Conservation (phyloP, 2,888 invertebrate genomes). For the Dicranocentrus wangi region DNA sequence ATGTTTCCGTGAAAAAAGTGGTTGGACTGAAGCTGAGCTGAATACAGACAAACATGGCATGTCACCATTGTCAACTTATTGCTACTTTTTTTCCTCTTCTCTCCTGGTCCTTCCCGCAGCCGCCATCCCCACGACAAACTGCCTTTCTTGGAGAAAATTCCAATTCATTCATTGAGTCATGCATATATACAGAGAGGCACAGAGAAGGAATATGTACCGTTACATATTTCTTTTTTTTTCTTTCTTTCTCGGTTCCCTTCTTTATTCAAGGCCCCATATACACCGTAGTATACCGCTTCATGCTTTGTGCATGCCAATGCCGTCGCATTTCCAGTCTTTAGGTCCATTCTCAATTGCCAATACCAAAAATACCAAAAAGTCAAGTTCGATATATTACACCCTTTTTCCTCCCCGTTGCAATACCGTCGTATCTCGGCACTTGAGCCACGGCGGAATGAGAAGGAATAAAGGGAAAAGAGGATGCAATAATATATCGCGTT, state of each 20-base stretch:
- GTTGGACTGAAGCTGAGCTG: conserved; percentile 40
- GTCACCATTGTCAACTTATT: conserved; percentile 53
- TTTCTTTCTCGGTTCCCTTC: neutral
- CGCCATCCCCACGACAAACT: conserved; percentile 32
- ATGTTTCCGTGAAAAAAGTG: conserved; percentile 53
- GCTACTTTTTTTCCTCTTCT: conserved; percentile 45
- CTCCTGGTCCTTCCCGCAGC: conserved; percentile 9
- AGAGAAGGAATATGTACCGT: neutral
- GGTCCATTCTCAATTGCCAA: conserved; percentile 43
- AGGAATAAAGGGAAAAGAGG: conserved; percentile 21
- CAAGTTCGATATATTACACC: conserved; percentile 52
- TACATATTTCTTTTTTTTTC: conserved; percentile 6
- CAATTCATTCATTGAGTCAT: conserved; percentile 44
- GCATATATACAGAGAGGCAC: conserved; percentile 17
- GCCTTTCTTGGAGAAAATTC: conserved; percentile 40
- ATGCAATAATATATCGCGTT: conserved; percentile 23
- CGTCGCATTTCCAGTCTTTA: conserved; percentile 18
- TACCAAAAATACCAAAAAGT: conserved; percentile 54
- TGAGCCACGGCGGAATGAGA: conserved; percentile 23
- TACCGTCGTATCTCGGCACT: no score
- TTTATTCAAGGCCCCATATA: no score
- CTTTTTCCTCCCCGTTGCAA: conserved; percentile 1
- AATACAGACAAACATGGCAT: conserved; percentile 54
- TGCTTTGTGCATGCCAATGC: conserved; percentile 47
- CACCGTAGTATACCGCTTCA: neutral